Base-by-base conservation (phyloP, 2,797 vertebrate genomes). In the Falco concolor region DNA sequence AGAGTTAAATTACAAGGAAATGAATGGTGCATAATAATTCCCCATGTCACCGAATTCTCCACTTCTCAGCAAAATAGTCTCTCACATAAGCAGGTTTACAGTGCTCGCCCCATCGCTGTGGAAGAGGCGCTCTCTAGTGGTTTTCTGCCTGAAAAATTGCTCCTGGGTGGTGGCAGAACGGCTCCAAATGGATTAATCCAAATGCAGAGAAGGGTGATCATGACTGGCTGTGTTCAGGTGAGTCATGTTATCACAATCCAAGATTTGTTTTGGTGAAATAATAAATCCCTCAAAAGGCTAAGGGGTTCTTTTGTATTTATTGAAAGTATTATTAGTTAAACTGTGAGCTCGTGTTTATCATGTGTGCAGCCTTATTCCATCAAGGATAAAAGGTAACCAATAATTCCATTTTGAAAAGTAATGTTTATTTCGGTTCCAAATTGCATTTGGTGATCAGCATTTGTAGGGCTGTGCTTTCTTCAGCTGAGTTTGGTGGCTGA, bases 1-100 rank as follows among this genome's bases (percentile, higher is more conserved):
- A 96, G 96, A 97, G 95, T 96, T 98, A 98, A 98, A 97, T 97
- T 96, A 95, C 97, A 97, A 97, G 97, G 94, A 97, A 98, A 97
- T 95, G 97, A 98, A 97, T 87, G 95, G 96, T 96, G 95, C 92
- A 94, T 97, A 97, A 95, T 97, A 97, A 98, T 97, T 97, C 95
- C 94, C 90, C 83, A n/a, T 94, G 96, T 96, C 98, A 90, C 96
- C 72, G 93, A 90, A 93, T 97, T 95, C 84, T 81, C 60, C 11
- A n/a, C 75, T 90, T 93, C 96, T 96, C 94, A 64, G 96, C 91
- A 85, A 49, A 94, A 80, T 1, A 85, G 38, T 63, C 76, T 91
- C 89, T 87, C 54, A 27, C 65, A 21, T 57, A 60, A 74, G 70
- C 90, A 64, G 83, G 86, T 38, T 72, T 40, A 16, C n/a, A 1